Conservation (phyloP, 1,140 invertebrate genomes). For the Limonius californicus region DNA sequence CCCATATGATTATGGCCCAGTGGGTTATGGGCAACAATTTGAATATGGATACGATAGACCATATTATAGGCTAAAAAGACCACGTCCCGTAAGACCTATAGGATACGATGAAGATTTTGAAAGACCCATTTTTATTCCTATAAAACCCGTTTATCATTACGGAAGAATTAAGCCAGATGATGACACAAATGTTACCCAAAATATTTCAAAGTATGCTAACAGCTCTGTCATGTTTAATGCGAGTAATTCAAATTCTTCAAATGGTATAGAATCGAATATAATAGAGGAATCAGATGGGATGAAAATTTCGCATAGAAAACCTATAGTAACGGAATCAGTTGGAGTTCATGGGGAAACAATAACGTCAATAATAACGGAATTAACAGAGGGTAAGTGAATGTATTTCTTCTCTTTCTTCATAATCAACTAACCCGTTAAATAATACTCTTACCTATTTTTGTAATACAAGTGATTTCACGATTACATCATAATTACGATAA, state of each 20-base stretch:
- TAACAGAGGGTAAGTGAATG: constrained; percentile 37
- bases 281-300: too few relatives aligned
- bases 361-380: constrained; percentile 42
- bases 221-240: too few relatives aligned
- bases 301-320: constrained; percentile 14
- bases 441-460: constrained; percentile 22
- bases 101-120: background rate
- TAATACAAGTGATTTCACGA: constrained; percentile 16
- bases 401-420: constrained; percentile 6
- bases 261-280: too few relatives aligned
- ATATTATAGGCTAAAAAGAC: background rate
- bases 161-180: background rate
- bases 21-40: background rate
- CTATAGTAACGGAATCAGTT: constrained; percentile 33
- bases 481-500: constrained; percentile 25
- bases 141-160: background rate
- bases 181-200: background rate
- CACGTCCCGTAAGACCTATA: background rate
- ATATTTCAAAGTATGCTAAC: background rate
- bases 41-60: background rate
- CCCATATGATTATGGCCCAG: constrained; percentile 1
- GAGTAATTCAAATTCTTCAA: too few relatives aligned
- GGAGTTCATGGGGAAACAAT: constrained; percentile 39
- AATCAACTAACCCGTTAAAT: constrained; percentile 4
- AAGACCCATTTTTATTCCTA: background rate